Percentiles rank a stretch among this genome's conserved stretches.
Conservation (phyloP, 2,888 invertebrate species). For the Azorinus chamasolen region DNA sequence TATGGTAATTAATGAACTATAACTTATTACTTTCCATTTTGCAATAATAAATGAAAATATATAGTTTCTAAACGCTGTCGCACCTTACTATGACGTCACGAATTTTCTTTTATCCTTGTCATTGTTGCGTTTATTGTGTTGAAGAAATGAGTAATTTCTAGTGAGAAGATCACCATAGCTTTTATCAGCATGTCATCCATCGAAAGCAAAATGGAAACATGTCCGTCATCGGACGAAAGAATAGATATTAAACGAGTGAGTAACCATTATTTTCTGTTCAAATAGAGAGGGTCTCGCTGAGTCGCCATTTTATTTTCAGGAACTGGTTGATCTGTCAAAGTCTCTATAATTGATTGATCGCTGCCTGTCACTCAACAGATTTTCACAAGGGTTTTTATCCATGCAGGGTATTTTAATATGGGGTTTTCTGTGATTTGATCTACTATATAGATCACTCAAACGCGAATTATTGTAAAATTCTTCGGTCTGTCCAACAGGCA, state of each 20-base stretch:
- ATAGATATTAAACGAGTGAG: slow-evolving; percentile 81
- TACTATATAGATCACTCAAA: too few relatives aligned
- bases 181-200: slow-evolving; percentile 74
- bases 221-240: slow-evolving; percentile 80
- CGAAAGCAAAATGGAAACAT: slow-evolving; percentile 84
- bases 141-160: slow-evolving; percentile 28
- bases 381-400: too few relatives aligned
- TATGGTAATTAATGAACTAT: too few relatives aligned
- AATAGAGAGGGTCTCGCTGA: neutral
- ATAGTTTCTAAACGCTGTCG: too few relatives aligned
- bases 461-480: too few relatives aligned
- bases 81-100: slow-evolving; percentile 60
- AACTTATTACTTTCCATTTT: too few relatives aligned
- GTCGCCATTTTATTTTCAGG: slow-evolving; percentile 35
- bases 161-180: neutral
- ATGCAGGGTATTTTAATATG: too few relatives aligned
- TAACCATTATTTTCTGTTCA: slow-evolving; percentile 1
- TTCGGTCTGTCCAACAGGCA: too few relatives aligned
- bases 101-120: slow-evolving; percentile 58
- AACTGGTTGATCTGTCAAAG: slow-evolving; percentile 9
- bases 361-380: neutral
- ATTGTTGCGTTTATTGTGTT: slow-evolving; percentile 1
- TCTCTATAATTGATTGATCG: too few relatives aligned
- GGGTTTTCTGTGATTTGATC: too few relatives aligned
- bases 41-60: too few relatives aligned